Conservation (phyloP, 2,888 invertebrate species). For the Agelastica alni region DNA sequence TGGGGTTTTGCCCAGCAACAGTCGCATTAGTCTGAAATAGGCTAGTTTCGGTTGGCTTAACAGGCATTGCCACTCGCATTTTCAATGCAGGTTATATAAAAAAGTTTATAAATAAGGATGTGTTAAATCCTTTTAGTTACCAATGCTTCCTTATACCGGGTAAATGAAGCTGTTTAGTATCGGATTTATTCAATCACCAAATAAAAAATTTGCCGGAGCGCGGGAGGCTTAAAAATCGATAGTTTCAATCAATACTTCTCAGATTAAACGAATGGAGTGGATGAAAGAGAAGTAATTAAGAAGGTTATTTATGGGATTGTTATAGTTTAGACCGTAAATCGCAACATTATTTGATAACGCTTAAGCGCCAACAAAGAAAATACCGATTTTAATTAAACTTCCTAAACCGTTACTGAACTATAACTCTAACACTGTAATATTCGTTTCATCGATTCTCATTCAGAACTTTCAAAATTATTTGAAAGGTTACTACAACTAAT, state of each 20-base stretch:
- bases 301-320: conserved; percentile 28
- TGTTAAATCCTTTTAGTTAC: no score
- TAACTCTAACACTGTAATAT: conserved; percentile 1
- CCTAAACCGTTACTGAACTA: conserved; percentile 9
- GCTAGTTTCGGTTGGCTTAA: no score
- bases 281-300: conserved; percentile 26
- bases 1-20: no score
- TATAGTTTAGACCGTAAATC: conserved; percentile 29
- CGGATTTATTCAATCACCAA: no score
- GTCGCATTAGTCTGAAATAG: no score
- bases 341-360: conserved; percentile 26
- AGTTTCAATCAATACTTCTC: conserved; percentile 19
- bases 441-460: neutral
- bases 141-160: no score
- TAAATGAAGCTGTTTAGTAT: no score
- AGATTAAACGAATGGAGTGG: conserved; percentile 6
- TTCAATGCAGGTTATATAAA: no score
- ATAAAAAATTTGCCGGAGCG: no score
- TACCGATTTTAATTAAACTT: conserved; percentile 21
- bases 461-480: neutral
- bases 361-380: conserved; percentile 17
- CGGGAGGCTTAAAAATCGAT: no score
- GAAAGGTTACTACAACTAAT: neutral
- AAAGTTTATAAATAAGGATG: no score
- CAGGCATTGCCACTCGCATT: no score